Base-by-base conservation (phyloP, 2,113 vertebrate species). In the Thymallus thymallus region DNA sequence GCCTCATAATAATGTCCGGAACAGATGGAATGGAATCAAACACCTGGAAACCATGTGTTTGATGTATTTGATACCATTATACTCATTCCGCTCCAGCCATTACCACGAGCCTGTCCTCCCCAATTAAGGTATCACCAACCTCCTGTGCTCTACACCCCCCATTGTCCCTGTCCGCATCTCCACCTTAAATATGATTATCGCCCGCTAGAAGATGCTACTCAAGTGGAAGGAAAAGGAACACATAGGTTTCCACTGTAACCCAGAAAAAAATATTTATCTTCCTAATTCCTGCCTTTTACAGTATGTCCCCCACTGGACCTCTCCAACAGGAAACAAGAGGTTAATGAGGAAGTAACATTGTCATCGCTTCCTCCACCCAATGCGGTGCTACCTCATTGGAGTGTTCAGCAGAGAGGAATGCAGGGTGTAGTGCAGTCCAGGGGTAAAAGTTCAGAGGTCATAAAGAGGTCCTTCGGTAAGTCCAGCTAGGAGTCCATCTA, bases 191-290 rank as follows among this genome's bases (percentile, higher is more conserved):
- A 86, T 90, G 90, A 91, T 91, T 91, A 91, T 91, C 89, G 87
- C 88, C 87, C 89, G 90, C 89, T 90, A 86, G 80, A 90, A 90
- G 89, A 91, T 87, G 88, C 88, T 88, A 88, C 84, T 87, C 83
- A 80, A 87, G 82, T 89, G 85, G 88, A 77, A 63, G 76, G 66
- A 29, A 83, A 83, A 86, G 48, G 63, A 41, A 68, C 22, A 14
- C 80, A 76, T 63, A n/a, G 75, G 76, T 87, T 87, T 76, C 80
- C 85, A 77, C 79, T 78, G 81, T 83, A 81, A 86, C 83, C 80
- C 79, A 82, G 87, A 75, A 83, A 81, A 55, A 60, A 18, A 69
- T 81, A 73, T 82, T 85, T 14, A 1, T 65, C 63, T 29, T 65
- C 29, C 13, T 65, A 6, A 20, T 30, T 51, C 48, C 48, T 51